Percentiles rank a stretch among this genome's conserved stretches.
These are phyloP conservation scores for Sipha maydis DNA, from an alignment of 2,888 invertebrate genomes.

Conservation along the genomic window DNA sequence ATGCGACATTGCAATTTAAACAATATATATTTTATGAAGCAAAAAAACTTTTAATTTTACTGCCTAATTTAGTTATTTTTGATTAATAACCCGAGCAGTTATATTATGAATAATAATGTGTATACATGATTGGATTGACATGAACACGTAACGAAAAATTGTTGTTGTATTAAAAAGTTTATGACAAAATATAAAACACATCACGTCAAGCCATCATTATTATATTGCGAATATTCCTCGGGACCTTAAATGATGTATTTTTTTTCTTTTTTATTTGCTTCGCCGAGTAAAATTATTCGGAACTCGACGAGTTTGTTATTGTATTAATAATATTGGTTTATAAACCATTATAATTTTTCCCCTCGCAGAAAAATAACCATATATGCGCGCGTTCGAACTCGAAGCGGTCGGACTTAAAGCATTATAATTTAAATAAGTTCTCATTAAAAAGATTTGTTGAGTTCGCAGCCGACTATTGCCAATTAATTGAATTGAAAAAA, in stretches of 20 bases:
- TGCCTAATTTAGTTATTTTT: too few relatives aligned
- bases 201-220: not conserved
- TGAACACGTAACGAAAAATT: not conserved
- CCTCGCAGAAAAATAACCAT: constrained; percentile 33
- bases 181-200: not conserved
- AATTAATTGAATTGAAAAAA: constrained; percentile 54
- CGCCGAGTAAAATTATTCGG: too few relatives aligned
- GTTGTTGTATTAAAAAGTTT: constrained; percentile 1
- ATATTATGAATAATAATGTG: too few relatives aligned
- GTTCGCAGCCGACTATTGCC: constrained; percentile 15
- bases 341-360: constrained; percentile 18
- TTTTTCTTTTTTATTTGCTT: not conserved
- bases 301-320: constrained; percentile 5
- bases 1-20: too few relatives aligned
- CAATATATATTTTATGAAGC: too few relatives aligned
- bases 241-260: constrained; percentile 4
- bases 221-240: not conserved
- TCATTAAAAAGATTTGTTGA: constrained; percentile 52
- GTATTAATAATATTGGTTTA: constrained; percentile 21
- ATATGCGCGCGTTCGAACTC: not conserved
- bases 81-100: too few relatives aligned
- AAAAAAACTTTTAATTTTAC: too few relatives aligned
- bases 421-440: constrained; percentile 51
- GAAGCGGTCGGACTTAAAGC: constrained; percentile 7
- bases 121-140: not conserved